These are phyloP conservation scores for Drosophila ironensis DNA, from an alignment of 1,140 invertebrate genomes.

Conservation along the genomic window DNA sequence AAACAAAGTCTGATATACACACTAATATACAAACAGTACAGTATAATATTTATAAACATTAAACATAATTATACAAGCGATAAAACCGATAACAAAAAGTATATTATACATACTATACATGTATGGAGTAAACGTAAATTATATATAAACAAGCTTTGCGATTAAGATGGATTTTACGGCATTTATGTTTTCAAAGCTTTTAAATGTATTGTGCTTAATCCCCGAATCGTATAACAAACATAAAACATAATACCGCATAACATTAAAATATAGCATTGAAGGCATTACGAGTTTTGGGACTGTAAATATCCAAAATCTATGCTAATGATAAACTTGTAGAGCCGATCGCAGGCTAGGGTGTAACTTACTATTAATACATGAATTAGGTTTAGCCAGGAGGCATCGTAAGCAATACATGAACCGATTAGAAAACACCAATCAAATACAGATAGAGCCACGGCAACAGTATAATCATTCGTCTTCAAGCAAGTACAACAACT, in stretches of 20 bases:
- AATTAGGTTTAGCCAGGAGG: constrained; percentile 48
- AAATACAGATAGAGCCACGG: background rate
- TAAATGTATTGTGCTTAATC: constrained; percentile 41
- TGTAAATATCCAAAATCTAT: constrained; percentile 67
- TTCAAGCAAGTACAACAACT: constrained; percentile 75
- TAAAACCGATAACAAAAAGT: constrained; percentile 7
- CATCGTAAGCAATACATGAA: constrained; percentile 49
- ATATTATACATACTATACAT: constrained; percentile 10
- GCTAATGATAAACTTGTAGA: constrained; percentile 19
- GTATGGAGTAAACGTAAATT: constrained; percentile 13
- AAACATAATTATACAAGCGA: constrained; percentile 72
- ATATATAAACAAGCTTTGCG: constrained; percentile 55
- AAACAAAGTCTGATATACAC: constrained; percentile 80
- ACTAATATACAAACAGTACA: constrained; percentile 76
- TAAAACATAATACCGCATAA: constrained; percentile 17
- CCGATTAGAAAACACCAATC: constrained; percentile 16
- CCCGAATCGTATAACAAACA: constrained; percentile 15
- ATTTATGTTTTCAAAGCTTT: constrained; percentile 44
- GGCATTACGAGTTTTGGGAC: constrained; percentile 46
- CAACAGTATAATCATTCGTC: constrained; percentile 69
- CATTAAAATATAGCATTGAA: no score
- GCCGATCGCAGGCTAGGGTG: no score
- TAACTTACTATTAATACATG: no score
- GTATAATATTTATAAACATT: constrained; percentile 69
- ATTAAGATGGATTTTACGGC: constrained; percentile 44